Evolutionary conservation across 2,888 invertebrate species (phyloP).

Genomic region (Cosmorhoe ocellata): DNA sequence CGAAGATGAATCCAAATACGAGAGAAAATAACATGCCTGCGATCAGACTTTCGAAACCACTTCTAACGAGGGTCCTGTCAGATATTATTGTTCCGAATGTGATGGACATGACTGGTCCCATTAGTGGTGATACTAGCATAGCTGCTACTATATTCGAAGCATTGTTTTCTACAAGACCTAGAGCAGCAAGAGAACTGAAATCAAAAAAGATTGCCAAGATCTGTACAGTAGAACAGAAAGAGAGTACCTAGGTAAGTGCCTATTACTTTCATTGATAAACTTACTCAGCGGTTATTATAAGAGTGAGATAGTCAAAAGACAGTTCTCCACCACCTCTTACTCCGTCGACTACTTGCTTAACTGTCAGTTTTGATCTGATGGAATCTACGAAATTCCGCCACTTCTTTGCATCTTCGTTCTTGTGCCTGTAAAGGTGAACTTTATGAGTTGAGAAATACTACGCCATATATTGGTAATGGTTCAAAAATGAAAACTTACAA

Average conservation of each 20-base stretch:
- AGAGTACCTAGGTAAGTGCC: no score
- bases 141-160: conserved; percentile 91
- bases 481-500: conserved; percentile 56
- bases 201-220: conserved; percentile 1
- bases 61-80: conserved; percentile 85
- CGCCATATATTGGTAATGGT: background rate
- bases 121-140: conserved; percentile 89
- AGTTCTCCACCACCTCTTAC: conserved; percentile 89
- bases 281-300: conserved; percentile 92
- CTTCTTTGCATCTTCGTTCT: conserved; percentile 82
- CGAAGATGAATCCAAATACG: conserved; percentile 90
- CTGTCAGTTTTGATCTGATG: conserved; percentile 89
- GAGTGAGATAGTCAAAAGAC: conserved; percentile 91
- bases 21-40: conserved; percentile 89
- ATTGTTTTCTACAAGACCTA: conserved; percentile 92
- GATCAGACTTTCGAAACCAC: conserved; percentile 86
- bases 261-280: conserved; percentile 40
- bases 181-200: conserved; percentile 89
- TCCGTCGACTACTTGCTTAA: conserved; percentile 92
- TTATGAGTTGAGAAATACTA: background rate
- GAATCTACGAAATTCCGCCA: conserved; percentile 89
- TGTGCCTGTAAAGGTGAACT: conserved; percentile 45
- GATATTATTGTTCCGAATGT: conserved; percentile 92
- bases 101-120: conserved; percentile 94
- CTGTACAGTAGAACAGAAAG: no score